Evolutionary conservation across 2,797 vertebrate genomes (phyloP), one percentile per base, ranked within the genome.

Genomic region (Rhabdomys pumilio): DNA sequence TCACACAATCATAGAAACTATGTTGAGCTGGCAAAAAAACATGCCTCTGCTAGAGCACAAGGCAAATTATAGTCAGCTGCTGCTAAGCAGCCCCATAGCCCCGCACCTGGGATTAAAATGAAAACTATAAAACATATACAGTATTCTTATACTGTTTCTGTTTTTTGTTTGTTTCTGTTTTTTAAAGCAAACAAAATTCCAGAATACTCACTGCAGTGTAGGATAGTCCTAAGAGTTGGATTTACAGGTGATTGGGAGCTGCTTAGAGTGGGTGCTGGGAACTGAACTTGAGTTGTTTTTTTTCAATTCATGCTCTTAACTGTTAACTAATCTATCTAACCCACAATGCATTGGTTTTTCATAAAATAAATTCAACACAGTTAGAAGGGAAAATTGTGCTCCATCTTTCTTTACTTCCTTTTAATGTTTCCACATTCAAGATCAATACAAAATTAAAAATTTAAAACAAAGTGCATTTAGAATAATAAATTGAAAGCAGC

Each of bases 391-490:
- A 79, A 14, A 55, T 88, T 82, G 89, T 44, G 47, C 3, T n/a
- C 24, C 20, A 73, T 63, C 50, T 61, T 89, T 87, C n/a, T 73
- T 53, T 86, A 7, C 73, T 69, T 50, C 29, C 89, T 89, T 93
- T 93, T 41, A 55, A 80, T 80, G 7, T 61, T 20, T 95, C 26
- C 67, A 83, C 53, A 84, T 90, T 82, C 87, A 94, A 89, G 41
- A 88, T 95, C 57, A 86, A 94, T 57, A 82, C 38, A 38, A 96
- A 94, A 90, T 47, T 85, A 79, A 89, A 72, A 55, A 84, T 41
- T 87, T 83, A 41, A 2, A 96, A 55, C 34, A 77, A 84, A 93
- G 47, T 79, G 0, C 50, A 84, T 82, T 93, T 95, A 80, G 69
- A 41, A 89, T 8, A 57, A 89, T 83, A 80, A 94, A 38, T n/a